phyloP scores from a whole-genome alignment of 2,113 vertebrate genomes.

The Bucco capensis region DNA sequence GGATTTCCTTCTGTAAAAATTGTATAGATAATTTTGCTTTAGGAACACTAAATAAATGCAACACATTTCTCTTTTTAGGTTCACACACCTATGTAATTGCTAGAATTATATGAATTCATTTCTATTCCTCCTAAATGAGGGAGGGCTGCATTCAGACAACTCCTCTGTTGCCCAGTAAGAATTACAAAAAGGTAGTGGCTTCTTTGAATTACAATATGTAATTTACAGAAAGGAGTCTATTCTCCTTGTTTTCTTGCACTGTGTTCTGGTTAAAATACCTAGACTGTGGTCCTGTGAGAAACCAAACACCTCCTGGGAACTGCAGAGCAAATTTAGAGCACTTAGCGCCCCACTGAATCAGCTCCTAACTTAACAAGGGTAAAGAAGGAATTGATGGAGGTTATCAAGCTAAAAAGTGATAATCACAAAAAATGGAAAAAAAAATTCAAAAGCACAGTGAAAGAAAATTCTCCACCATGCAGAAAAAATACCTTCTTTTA shows the following conservation, averaged over 20 bases:
- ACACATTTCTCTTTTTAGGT: background rate
- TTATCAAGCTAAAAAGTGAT: background rate
- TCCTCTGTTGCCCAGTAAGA: background rate
- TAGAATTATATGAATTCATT: background rate
- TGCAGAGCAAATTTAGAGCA: constrained; percentile 47
- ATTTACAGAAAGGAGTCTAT: background rate
- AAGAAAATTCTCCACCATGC: background rate
- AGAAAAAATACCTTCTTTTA: background rate
- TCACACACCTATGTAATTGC: background rate
- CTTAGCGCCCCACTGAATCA: background rate
- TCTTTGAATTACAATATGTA: background rate
- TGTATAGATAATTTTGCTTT: background rate
- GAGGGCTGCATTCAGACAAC: background rate
- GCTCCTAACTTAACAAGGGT: constrained; percentile 2
- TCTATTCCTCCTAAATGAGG: background rate
- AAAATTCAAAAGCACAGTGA: background rate
- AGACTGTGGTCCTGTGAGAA: constrained; percentile 4
- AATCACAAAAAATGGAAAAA: background rate
- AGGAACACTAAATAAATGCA: constrained; percentile 2
- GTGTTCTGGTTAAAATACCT: constrained; percentile 27
- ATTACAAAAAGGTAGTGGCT: background rate
- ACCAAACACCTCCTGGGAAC: constrained; percentile 16
- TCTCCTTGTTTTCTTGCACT: background rate
- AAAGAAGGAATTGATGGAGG: background rate
- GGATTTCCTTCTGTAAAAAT: background rate